These are phyloP conservation scores for Drosophila fuyamai DNA, from an alignment of 1,140 invertebrate genomes.

Conservation along the genomic window DNA sequence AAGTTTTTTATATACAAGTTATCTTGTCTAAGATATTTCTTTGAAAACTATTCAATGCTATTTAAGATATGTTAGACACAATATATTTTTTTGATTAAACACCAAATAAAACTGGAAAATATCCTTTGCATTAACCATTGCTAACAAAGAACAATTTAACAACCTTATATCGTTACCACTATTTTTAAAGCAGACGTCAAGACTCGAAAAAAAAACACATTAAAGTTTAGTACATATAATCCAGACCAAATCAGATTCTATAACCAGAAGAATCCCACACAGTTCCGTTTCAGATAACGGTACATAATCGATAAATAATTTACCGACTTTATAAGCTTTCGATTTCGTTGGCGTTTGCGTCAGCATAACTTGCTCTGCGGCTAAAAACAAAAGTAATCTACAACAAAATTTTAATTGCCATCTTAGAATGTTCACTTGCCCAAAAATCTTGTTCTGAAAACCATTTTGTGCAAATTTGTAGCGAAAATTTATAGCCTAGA, in stretches of 20 bases:
- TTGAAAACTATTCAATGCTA: too few relatives aligned
- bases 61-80: too few relatives aligned
- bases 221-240: neutral
- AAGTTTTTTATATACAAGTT: too few relatives aligned
- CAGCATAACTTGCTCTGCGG: slow-evolving; percentile 41
- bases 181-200: neutral
- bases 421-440: slow-evolving; percentile 25
- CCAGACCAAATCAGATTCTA: neutral
- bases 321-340: slow-evolving; percentile 21
- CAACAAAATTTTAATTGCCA: slow-evolving; percentile 21
- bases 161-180: too few relatives aligned
- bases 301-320: slow-evolving; percentile 26
- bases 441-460: slow-evolving; percentile 18
- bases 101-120: too few relatives aligned
- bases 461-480: slow-evolving; percentile 46
- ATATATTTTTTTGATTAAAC: too few relatives aligned
- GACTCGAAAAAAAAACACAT: neutral
- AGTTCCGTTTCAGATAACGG: slow-evolving; percentile 19
- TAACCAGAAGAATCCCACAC: neutral
- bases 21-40: too few relatives aligned
- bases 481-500: slow-evolving; percentile 43
- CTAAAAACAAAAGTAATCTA: slow-evolving; percentile 23
- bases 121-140: too few relatives aligned
- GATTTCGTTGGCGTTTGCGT: slow-evolving; percentile 25
- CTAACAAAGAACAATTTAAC: too few relatives aligned